A percentile compares a stretch with the other conserved stretches of the same genome.
phyloP scores from a whole-genome alignment of 2,888 invertebrate species.

The Volucella bombylans region DNA sequence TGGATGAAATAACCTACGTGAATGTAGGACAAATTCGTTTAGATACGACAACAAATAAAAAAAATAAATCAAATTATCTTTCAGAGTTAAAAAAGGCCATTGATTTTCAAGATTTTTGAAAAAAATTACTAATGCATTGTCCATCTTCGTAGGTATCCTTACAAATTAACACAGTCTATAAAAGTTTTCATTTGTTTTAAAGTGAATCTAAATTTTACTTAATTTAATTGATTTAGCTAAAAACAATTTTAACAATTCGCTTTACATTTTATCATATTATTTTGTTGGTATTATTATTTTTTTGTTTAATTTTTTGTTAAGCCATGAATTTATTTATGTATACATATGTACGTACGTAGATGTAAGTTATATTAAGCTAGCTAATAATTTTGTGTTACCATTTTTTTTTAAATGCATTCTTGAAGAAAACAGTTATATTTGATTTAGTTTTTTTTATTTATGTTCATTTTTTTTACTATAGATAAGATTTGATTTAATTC shows the following conservation, averaged over 20 bases:
- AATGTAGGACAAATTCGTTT: no score
- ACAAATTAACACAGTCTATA: constrained; percentile 8
- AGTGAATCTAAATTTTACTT: constrained; percentile 9
- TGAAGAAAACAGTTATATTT: constrained; percentile 60
- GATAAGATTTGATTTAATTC: constrained; percentile 47
- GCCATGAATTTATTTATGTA: constrained; percentile 38
- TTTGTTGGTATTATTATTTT: constrained; percentile 3
- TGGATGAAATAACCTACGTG: no score
- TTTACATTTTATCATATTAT: constrained; percentile 38
- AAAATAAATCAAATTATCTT: no score
- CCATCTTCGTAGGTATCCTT: background rate
- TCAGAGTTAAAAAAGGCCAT: no score
- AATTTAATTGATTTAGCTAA: constrained; percentile 65
- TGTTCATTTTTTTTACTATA: constrained; percentile 19
- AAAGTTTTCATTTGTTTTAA: constrained; percentile 1
- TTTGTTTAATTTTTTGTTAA: constrained; percentile 17
- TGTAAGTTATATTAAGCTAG: constrained; percentile 66
- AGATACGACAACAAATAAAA: no score
- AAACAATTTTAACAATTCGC: constrained; percentile 66
- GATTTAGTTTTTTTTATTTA: constrained; percentile 41
- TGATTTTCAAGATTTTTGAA: background rate
- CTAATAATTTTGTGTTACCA: constrained; percentile 43
- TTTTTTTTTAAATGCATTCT: constrained; percentile 48
- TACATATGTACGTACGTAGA: constrained; percentile 9
- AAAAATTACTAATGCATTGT: background rate